Evolutionary conservation across 1,140 invertebrate genomes (phyloP).

Genomic region (Schmidtea mediterranea): DNA sequence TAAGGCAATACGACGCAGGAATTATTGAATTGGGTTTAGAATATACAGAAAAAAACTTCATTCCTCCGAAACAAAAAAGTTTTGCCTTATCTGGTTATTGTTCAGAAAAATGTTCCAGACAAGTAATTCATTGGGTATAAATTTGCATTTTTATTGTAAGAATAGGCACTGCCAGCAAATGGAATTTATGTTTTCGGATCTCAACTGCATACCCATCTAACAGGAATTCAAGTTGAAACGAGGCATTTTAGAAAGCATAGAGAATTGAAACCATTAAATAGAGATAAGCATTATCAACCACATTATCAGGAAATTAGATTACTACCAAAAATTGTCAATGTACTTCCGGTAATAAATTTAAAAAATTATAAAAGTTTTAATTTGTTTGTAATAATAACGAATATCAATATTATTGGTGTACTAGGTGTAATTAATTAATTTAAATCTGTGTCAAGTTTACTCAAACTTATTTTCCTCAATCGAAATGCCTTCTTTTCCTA

Average conservation of each 20-base stretch:
- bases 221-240: conserved; percentile 53
- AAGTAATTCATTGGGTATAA: no score
- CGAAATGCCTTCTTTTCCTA: no score
- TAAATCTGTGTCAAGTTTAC: no score
- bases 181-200: conserved; percentile 80
- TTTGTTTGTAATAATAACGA: no score
- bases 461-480: no score
- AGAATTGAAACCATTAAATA: conserved; percentile 50
- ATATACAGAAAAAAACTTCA: conserved; percentile 90
- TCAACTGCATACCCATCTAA: conserved; percentile 81
- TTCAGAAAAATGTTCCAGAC: conserved; percentile 64
- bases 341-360: conserved; percentile 58
- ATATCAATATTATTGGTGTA: no score
- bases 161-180: conserved; percentile 35
- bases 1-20: conserved; percentile 59
- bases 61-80: conserved; percentile 45
- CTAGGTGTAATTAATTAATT: no score
- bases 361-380: no score
- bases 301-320: conserved; percentile 89
- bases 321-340: conserved; percentile 42
- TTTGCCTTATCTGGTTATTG: conserved; percentile 68
- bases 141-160: no score
- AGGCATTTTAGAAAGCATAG: conserved; percentile 48
- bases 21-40: conserved; percentile 83
- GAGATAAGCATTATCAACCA: conserved; percentile 79